Base-by-base conservation (phyloP, 2,888 invertebrate genomes). In the Heliconius erato region DNA sequence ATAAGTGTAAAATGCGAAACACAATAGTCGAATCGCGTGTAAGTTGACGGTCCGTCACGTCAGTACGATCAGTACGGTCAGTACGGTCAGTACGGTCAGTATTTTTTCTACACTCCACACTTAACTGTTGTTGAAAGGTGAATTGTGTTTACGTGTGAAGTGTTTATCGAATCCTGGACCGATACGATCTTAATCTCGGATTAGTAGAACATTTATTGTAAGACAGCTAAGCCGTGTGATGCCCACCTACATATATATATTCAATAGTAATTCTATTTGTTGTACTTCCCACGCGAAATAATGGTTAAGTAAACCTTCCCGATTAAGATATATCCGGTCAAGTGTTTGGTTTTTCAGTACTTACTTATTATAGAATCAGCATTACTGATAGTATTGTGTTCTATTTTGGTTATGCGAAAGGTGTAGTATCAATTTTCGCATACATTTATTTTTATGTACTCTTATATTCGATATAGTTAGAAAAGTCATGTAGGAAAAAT, bases 111-210 rank as follows among this genome's bases (percentile, higher is more conserved):
- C 89, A 87, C 88, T 90, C 85, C 72, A 91, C 89, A 88, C 85
- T 94, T 54, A 94, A 94, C 94, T 92, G 94, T 94, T 90, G 88
- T 85, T 87, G 85, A 87, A 84, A 85, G 84, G 87, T 88, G 89
- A 91, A 91, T 91, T 91, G 89, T 91, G 91, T 94, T 92, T 93
- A 90, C 88, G 90, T 88, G 91, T 93, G 92, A 92, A 95, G 94
- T 95, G 95, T 95, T 95, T 94, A 92, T 90, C 88, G 87, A 88
- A 90, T 89, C 88, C 91, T 92, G 91, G 86, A 88, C 89, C 90
- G 94, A 95, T 95, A 92, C 89, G 88, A 95, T 95, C 95, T 94
- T 92, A 95, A 95, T 93, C 94, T 90, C 85, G 90, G 94, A 93
- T 95, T 93, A 94, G 90, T 90, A 87, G 88, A 88, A 91, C 89